Conservation (phyloP, 2,888 invertebrate genomes). For the Bombylius discolor region DNA sequence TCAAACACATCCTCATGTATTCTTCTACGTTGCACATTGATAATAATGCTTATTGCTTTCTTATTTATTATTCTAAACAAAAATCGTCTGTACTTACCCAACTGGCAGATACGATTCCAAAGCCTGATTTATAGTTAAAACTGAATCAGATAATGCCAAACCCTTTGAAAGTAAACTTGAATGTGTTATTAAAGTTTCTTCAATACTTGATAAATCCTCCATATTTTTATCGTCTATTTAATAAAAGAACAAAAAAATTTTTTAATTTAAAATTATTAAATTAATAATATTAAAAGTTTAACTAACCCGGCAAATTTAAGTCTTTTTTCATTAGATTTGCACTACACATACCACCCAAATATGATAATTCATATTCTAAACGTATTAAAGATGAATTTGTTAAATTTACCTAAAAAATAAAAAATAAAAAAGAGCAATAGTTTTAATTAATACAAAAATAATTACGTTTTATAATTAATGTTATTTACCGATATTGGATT, state of each 20-base stretch:
- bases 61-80: no score
- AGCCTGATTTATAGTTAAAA: conserved; percentile 79
- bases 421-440: neutral
- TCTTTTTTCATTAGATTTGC: conserved; percentile 78
- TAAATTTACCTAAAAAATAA: conserved; percentile 24
- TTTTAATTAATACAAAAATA: no score
- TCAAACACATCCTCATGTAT: no score
- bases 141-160: conserved; percentile 69
- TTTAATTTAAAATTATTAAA: neutral
- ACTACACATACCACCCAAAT: conserved; percentile 83
- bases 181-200: conserved; percentile 42
- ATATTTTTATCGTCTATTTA: conserved; percentile 49
- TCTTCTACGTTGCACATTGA: no score
- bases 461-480: no score
- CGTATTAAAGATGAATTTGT: conserved; percentile 40
- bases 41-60: no score
- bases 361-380: conserved; percentile 79
- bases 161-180: conserved; percentile 74
- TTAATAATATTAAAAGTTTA: neutral
- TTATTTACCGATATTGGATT: conserved; percentile 44
- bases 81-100: conserved; percentile 44
- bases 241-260: neutral
- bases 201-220: conserved; percentile 56
- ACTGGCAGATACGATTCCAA: conserved; percentile 77
- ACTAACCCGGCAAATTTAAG: conserved; percentile 47